Evolutionary conservation across 2,888 invertebrate species (phyloP).

Genomic region (Brachycybe producta): DNA sequence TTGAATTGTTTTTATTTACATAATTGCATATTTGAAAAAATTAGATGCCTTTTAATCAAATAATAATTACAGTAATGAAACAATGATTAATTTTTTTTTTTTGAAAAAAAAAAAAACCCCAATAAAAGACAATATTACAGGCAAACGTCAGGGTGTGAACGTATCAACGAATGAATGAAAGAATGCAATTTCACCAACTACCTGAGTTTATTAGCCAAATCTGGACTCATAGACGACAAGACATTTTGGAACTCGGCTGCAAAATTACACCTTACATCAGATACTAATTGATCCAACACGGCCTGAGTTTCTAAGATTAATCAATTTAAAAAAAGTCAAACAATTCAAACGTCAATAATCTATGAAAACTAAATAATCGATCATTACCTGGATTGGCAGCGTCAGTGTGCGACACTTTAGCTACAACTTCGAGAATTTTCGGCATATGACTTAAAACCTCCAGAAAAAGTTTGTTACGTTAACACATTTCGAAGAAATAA

Average conservation of each 20-base stretch:
- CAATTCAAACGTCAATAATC: neutral
- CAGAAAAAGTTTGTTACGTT: neutral
- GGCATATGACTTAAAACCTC: slow-evolving; percentile 15
- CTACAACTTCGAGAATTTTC: slow-evolving; percentile 15
- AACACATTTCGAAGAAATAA: neutral
- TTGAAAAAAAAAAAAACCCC: neutral
- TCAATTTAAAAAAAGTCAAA: neutral
- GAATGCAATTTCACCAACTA: slow-evolving; percentile 3
- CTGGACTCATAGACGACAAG: neutral
- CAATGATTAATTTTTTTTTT: slow-evolving; percentile 1
- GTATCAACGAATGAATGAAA: no score
- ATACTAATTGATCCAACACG: slow-evolving; percentile 6
- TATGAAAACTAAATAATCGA: neutral
- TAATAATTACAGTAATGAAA: neutral
- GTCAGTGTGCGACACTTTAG: slow-evolving; percentile 7
- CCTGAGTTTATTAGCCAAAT: neutral
- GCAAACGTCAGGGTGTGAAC: no score
- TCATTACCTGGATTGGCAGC: slow-evolving; percentile 16
- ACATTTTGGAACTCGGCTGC: slow-evolving; percentile 1
- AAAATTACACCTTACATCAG: neutral
- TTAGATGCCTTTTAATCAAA: no score
- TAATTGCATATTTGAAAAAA: no score
- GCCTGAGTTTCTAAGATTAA: slow-evolving; percentile 10
- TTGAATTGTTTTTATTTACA: no score
- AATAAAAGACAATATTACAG: no score